Conservation (phyloP, 2,888 invertebrate genomes). For the Strigamia crassipes region DNA sequence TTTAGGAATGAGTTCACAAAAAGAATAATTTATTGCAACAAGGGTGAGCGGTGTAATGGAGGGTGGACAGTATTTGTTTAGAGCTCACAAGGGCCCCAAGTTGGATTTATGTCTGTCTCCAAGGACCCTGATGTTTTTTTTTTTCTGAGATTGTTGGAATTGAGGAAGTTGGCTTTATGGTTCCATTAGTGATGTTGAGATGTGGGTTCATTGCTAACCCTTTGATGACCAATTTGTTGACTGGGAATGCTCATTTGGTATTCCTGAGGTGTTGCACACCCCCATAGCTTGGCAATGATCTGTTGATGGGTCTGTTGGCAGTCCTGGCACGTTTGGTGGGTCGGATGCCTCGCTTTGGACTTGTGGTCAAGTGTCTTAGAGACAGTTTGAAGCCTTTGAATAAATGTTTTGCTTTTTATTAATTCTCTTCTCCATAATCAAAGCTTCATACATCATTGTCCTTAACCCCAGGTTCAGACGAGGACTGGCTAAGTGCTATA, state of each 20-base stretch:
- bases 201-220: not conserved
- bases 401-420: not conserved
- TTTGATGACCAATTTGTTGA: not conserved
- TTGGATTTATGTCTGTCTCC: not conserved
- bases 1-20: not conserved
- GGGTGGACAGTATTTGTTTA: conserved; percentile 2
- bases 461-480: too few species aligned
- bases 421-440: not conserved
- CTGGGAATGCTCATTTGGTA: not conserved
- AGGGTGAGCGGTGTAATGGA: not conserved
- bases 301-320: not conserved
- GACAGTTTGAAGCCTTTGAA: not conserved
- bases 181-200: not conserved
- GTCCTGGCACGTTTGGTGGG: not conserved
- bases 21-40: not conserved
- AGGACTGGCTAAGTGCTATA: too few species aligned
- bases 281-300: not conserved
- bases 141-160: not conserved
- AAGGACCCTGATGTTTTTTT: not conserved
- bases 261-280: not conserved
- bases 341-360: not conserved
- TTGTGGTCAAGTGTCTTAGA: not conserved
- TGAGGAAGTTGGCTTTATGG: not conserved
- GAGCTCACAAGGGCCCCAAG: not conserved
- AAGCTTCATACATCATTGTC: too few species aligned